Base-by-base conservation (phyloP, 1,140 invertebrate species). In the Drosophila pseudoananassae region DNA sequence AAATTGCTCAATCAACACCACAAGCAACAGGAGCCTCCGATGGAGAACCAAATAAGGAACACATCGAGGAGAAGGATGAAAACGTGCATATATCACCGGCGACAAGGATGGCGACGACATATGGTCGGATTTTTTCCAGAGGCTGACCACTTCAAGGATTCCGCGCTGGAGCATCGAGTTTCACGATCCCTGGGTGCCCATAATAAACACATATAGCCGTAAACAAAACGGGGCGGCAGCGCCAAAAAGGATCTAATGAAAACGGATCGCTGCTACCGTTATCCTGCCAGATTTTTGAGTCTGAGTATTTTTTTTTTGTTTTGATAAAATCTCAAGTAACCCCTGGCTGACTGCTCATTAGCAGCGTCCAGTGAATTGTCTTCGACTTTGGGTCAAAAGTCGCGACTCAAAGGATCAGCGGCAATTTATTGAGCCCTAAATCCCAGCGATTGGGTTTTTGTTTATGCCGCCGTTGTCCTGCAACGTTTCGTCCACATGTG, bases 271-370 rank as follows among this genome's bases (percentile, higher is more conserved):
- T 45, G 80, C 80, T 84, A 84, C 80, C 72, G 77, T 75, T 75
- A 54, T 61, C 70, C 63, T 57, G 57, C 55, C 53, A 49, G 61
- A 31, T 36, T 64, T 31, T 33, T 36, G 36, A 60, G 64, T 74
- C 63, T 51, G 25, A 27, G 38, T 49, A 57, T 38, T n/a, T 23
- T 14, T 27, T 49, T 65, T 51, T 65, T 85, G 83, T 87, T 87
- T 88, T 87, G 82, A 87, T 87, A 87, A 87, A 70, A 88, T 87
- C 82, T 87, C 82, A 87, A 88, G 76, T 87, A 88, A 73, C 78
- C 72, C 31, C 17, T 43, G 59, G 12, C 61, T 57, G 38, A 55
- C 59, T 50, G 55, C 59, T 88, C 82, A 87, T 87, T 87, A 87
- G 58, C 78, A 64, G 64, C 15, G 27, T 50, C 53, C 64, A 52